Evolutionary conservation across 2,113 vertebrate genomes (phyloP).

Genomic region (Psophia crepitans): DNA sequence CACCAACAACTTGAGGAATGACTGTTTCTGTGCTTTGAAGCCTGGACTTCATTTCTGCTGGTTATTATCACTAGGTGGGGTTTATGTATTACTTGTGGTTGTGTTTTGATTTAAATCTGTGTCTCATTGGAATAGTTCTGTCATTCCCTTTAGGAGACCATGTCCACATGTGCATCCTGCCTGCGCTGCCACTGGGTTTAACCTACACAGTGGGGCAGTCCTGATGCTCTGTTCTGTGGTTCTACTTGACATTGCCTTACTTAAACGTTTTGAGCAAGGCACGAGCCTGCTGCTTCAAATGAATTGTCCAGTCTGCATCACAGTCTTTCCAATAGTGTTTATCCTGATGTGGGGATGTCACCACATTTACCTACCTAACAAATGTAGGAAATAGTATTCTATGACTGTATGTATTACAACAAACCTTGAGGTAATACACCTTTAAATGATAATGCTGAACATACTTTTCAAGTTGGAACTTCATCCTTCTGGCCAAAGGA

Average conservation of each 20-base stretch:
- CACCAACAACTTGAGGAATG: background rate
- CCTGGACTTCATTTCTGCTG: background rate
- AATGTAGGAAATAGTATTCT: background rate
- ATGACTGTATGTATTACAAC: background rate
- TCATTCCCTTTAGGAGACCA: background rate
- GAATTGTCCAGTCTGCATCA: background rate
- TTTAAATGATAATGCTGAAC: background rate
- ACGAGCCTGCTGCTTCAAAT: background rate
- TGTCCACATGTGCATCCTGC: rapidly evolving
- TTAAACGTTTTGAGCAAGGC: background rate
- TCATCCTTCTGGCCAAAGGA: background rate
- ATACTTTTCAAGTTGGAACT: background rate
- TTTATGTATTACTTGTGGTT: background rate
- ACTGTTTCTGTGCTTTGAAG: background rate
- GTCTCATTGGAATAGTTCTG: background rate
- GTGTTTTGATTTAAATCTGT: background rate
- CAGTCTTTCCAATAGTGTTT: background rate
- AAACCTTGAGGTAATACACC: rapidly evolving
- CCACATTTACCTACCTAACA: background rate
- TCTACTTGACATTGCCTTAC: background rate
- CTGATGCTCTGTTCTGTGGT: background rate
- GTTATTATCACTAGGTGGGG: background rate
- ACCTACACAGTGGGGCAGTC: rapidly evolving
- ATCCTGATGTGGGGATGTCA: background rate
- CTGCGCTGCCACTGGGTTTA: background rate